A percentile compares a stretch with the other conserved stretches of the same genome.
These are phyloP conservation scores for western clawed frog (Xenopus tropicalis) DNA, from an alignment of 2,113 vertebrate species.

Conservation along the genomic window DNA sequence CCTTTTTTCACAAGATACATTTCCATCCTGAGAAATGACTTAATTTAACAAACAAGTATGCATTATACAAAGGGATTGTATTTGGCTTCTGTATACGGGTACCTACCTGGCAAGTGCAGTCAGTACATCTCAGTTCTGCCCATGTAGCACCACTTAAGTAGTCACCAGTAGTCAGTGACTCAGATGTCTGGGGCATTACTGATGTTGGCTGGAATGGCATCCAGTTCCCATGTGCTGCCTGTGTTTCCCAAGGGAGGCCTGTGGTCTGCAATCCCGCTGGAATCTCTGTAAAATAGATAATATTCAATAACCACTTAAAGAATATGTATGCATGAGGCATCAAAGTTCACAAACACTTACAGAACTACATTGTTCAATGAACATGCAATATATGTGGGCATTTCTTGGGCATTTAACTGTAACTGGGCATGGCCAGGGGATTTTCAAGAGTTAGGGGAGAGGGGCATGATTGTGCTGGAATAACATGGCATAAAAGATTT, in stretches of 20 bases:
- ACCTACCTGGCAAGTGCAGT: conserved; percentile 64
- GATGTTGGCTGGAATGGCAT: not conserved
- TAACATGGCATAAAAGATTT: too few species aligned
- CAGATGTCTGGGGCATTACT: not conserved
- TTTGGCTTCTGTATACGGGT: too few species aligned
- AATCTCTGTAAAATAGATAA: not conserved
- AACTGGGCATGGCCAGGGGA: too few species aligned
- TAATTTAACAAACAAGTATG: not conserved
- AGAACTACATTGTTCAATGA: too few species aligned
- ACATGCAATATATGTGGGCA: too few species aligned
- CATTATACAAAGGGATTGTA: not conserved
- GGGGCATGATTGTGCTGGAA: too few species aligned
- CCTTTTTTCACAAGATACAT: conserved; percentile 54
- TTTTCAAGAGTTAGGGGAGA: too few species aligned
- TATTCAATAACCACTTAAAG: too few species aligned
- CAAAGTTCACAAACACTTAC: too few species aligned
- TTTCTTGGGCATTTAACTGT: too few species aligned
- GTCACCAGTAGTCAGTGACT: not conserved
- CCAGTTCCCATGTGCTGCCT: not conserved
- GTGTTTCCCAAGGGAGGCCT: not conserved
- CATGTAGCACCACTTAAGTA: conserved; percentile 51
- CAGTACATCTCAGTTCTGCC: conserved; percentile 54
- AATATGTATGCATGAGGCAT: too few species aligned
- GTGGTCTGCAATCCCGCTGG: conserved; percentile 6
- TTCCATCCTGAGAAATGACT: conserved; percentile 50